Base-by-base conservation (phyloP, 2,888 invertebrate genomes). In the Zelleria hepariella region DNA sequence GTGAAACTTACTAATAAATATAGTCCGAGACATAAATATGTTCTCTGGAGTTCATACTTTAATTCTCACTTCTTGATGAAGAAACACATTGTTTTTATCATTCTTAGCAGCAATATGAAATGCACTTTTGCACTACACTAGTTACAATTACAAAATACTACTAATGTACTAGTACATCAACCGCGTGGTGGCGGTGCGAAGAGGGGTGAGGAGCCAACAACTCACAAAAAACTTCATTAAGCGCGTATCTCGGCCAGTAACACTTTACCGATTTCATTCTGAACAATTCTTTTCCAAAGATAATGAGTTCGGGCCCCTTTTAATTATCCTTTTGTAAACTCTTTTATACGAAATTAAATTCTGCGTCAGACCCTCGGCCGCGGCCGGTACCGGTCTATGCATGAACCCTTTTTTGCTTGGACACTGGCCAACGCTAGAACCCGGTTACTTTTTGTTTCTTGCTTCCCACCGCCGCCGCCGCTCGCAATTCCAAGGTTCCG, bases 241-340 rank as follows among this genome's bases (percentile, higher is more conserved):
- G 7, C 25, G 18, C 54, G n/a, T 32, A 21, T 56, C 42, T 56
- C 42, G 21, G 23, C 15, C 42, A 7, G 54, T 26, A 32, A 56
- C 42, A 56, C 56, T 56, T 54, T 54, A 23, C 54, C 54, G 54
- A 54, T 54, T 54, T 56, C 15, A 56, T 57, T 57, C 21, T 47
- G 48, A 48, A 49, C 57, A 48, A 57, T 57, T 57, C 57, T 49
- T 56, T 48, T 57, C 24, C 57, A 47, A 48, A 48, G 57, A 57
- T 57, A 57, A 57, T 57, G 49, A 57, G 57, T 48, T 49, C 47
- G 24, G 49, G 49, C 23, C 57, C 25, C 57, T 57, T 57, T 57
- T 57, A 57, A 57, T 57, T 57, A 57, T 57, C 57, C 57, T 57
- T 57, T 57, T 48, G 48, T 48, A 57, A 57, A 57, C 48, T 57